These are phyloP conservation scores for Phortica magna DNA, from an alignment of 2,888 invertebrate genomes.

Conservation along the genomic window DNA sequence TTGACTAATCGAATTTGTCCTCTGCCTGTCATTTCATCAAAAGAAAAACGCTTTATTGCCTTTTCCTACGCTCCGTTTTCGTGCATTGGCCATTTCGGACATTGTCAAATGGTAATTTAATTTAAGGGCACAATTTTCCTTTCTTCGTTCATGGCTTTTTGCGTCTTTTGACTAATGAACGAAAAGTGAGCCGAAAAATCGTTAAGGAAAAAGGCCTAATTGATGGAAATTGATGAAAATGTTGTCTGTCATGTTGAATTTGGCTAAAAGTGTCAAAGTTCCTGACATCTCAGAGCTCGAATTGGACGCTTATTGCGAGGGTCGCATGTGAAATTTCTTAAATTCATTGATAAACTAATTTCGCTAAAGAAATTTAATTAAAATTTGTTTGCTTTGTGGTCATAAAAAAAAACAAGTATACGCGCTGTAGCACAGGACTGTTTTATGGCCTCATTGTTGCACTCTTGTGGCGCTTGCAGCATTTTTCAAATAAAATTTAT, in stretches of 20 bases:
- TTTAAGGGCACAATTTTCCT: background rate
- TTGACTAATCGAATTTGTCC: background rate
- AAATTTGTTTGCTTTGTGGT: too few species aligned
- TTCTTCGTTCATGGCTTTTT: background rate
- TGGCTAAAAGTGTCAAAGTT: background rate
- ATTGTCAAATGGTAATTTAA: background rate
- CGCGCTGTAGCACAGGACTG: background rate
- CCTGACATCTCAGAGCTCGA: too few species aligned
- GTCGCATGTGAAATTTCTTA: background rate
- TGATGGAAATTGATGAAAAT: constrained; percentile 71
- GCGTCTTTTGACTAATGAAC: background rate
- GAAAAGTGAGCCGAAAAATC: background rate
- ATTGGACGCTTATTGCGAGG: too few species aligned
- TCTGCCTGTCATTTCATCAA: background rate
- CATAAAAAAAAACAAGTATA: background rate
- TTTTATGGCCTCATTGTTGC: background rate
- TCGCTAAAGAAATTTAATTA: background rate
- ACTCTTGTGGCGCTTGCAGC: too few species aligned
- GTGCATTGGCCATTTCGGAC: background rate
- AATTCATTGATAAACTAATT: too few species aligned
- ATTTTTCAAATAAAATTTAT: constrained; percentile 3
- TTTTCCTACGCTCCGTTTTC: background rate
- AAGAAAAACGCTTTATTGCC: background rate
- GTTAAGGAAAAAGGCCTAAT: constrained; percentile 50
- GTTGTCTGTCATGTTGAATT: constrained; percentile 60